These are phyloP conservation scores for Chloebia gouldiae DNA, from an alignment of 2,113 vertebrate species.

Conservation along the genomic window DNA sequence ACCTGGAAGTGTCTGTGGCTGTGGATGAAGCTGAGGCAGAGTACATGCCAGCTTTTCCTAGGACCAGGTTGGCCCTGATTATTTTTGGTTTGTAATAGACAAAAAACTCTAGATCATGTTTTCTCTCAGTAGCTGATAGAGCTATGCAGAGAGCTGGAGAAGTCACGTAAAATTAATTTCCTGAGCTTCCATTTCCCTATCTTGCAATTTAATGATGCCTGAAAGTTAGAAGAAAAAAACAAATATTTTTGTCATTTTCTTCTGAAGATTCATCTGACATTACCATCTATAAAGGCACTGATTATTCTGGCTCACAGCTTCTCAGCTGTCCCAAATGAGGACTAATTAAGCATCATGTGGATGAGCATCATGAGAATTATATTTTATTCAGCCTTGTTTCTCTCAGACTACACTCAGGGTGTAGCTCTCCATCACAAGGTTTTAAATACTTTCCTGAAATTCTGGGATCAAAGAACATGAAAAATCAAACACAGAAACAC, in stretches of 20 bases:
- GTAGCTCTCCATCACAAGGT: neutral
- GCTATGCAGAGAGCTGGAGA: neutral
- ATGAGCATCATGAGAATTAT: neutral
- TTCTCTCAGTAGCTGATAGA: neutral
- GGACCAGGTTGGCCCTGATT: neutral
- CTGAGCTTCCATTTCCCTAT: neutral
- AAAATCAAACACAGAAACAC: neutral
- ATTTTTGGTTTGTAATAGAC: neutral
- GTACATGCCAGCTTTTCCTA: neutral
- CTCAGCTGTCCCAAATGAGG: neutral
- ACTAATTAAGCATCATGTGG: slow-evolving; percentile 23
- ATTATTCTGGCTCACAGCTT: slow-evolving; percentile 10
- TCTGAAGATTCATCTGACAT: neutral
- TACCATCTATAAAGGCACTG: neutral
- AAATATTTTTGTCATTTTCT: neutral
- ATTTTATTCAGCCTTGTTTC: slow-evolving; percentile 23
- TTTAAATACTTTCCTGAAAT: slow-evolving; percentile 2
- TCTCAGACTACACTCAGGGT: neutral
- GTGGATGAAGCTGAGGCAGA: neutral
- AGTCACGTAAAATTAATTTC: neutral
- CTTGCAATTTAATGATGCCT: neutral
- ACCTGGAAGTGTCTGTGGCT: neutral
- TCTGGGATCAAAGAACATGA: neutral
- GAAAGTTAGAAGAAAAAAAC: neutral
- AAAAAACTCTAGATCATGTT: neutral